phyloP scores from a whole-genome alignment of 2,888 invertebrate species.

The Emmelina monodactyla region DNA sequence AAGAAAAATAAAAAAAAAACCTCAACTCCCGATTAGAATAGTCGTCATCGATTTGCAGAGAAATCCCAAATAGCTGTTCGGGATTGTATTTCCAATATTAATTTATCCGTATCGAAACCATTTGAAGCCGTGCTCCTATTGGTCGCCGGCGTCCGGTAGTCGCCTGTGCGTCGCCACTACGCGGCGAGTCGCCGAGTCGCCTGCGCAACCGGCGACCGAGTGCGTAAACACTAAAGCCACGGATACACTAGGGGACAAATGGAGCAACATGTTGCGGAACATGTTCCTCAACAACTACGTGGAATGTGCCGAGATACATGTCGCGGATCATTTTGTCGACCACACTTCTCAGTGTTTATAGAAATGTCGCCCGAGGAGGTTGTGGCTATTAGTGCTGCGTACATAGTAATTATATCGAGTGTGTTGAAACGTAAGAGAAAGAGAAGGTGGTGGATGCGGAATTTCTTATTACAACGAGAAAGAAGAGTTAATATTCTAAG shows the following conservation, averaged over 20 bases:
- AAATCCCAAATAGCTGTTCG: neutral
- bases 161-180: conserved; percentile 10
- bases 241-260: conserved; percentile 2
- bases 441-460: conserved; percentile 17
- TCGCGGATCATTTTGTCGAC: conserved; percentile 11
- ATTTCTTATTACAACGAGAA: conserved; percentile 16
- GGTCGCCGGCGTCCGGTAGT: conserved; percentile 14
- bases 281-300: conserved; percentile 2
- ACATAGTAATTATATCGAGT: conserved; percentile 11
- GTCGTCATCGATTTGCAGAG: too few relatives aligned
- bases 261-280: conserved; percentile 1
- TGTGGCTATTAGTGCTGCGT: conserved; percentile 10
- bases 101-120: neutral
- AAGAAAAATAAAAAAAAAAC: too few relatives aligned
- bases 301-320: conserved; percentile 1
- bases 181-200: conserved; percentile 8
- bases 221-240: neutral
- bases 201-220: conserved; percentile 1
- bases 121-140: conserved; percentile 4
- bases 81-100: neutral
- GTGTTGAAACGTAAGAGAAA: conserved; percentile 9
- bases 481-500: conserved; percentile 12
- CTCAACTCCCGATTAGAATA: too few relatives aligned
- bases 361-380: conserved; percentile 14
- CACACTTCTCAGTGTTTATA: conserved; percentile 13